These are phyloP conservation scores for Hydrotaea cyrtoneurina DNA, from an alignment of 2,888 invertebrate genomes.

Conservation along the genomic window DNA sequence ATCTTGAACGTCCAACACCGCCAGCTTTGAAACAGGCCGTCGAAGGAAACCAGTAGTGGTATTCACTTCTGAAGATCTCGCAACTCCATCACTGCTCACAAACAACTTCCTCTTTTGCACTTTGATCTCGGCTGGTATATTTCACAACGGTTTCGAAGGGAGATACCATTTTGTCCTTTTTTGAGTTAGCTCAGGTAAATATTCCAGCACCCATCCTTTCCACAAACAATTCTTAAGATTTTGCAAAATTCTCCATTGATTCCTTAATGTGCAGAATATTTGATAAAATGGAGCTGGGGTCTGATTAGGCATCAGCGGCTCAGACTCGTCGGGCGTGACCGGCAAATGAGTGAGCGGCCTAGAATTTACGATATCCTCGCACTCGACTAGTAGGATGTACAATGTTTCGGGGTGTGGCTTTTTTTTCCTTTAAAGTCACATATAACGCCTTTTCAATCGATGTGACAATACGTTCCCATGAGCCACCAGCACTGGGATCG, in stretches of 20 bases:
- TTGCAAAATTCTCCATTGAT: conserved; percentile 18
- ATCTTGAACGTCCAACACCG: conserved; percentile 10
- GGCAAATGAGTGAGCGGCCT: conserved; percentile 58
- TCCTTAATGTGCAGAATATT: conserved; percentile 2
- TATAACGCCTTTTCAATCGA: conserved; percentile 54
- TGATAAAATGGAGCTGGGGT: background rate
- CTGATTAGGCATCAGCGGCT: background rate
- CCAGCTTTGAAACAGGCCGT: conserved; percentile 23
- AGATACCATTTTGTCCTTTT: no score
- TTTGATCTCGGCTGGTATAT: no score
- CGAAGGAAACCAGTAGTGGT: background rate
- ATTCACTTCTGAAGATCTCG: no score
- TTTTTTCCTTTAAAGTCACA: conserved; percentile 37
- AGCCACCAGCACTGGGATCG: conserved; percentile 45
- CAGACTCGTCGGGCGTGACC: background rate
- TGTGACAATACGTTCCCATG: conserved; percentile 67
- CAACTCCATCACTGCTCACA: no score
- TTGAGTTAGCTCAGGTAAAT: conserved; percentile 9
- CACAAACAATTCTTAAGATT: conserved; percentile 17
- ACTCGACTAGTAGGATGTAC: conserved; percentile 49
- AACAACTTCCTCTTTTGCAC: no score
- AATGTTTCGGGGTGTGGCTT: conserved; percentile 41
- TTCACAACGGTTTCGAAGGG: no score
- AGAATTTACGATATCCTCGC: conserved; percentile 58
- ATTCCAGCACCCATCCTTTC: conserved; percentile 8